Base-by-base conservation (phyloP, 2,113 vertebrate species). In the Telmatochromis brichardi region DNA sequence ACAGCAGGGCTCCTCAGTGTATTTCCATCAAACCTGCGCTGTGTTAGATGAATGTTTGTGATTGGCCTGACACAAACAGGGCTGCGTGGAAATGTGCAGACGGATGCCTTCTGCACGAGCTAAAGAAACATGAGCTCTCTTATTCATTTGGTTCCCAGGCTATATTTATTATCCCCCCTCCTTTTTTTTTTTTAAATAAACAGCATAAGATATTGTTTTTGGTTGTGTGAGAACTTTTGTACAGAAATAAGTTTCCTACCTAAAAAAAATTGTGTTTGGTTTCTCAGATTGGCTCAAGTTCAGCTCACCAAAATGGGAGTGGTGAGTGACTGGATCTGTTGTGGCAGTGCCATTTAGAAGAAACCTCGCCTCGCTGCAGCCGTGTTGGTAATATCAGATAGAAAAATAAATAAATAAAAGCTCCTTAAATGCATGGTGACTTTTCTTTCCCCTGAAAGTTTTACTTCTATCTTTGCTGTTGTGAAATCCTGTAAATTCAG, bases 81-180 rank as follows among this genome's bases (percentile, higher is more conserved):
- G 63, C 63, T 37, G 33, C 3, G 1, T 40, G 63, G 63, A 68
- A 14, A 40, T 40, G 33, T 21, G 60, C 35, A 37, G 9, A 40
- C 11, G 11, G 63, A 14, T 68, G 33, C 6, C 12, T 21, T 68
- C 33, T 68, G 63, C 33, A 2, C 12, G 33, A 68, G 11, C 63
- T 40, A 68, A 21, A n/a, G 19, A 68, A 14, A 68, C 33, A 21
- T 5, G 4, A 40, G 33, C 63, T 57, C 54, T 55, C 23, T 26
- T 68, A 40, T 68, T 68, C 35, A 8, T 40, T 21, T 68, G 33
- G 63, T 40, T 37, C 33, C 19, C 63, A 68, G 63, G 19, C 33
- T 65, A 8, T 21, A 37, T 68, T 68, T 68, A 7, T 13, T 37
- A 3, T 0, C 1, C 9, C 6, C 55, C 4, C 0, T 0, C 1